Evolutionary conservation across 2,797 vertebrate species (phyloP).

Genomic region (Garrulus glandarius): DNA sequence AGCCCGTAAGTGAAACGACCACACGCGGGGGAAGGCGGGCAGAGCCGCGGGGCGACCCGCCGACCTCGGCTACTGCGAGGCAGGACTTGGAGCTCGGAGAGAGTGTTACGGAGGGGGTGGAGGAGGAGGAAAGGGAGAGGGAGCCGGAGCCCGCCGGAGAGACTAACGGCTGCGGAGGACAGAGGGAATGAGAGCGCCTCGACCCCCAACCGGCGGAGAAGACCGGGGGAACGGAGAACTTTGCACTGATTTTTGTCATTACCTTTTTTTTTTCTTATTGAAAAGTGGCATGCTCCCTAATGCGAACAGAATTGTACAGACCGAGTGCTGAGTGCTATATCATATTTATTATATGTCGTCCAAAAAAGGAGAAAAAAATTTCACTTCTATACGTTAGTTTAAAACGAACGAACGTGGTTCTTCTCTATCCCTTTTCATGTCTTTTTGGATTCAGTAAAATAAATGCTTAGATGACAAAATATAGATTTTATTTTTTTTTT

Average conservation of each 20-base stretch:
- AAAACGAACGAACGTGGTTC: slow-evolving; percentile 54
- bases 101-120: not conserved
- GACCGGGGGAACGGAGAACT: slow-evolving; percentile 72
- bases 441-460: slow-evolving; percentile 81
- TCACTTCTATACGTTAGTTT: slow-evolving; percentile 80
- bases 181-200: slow-evolving; percentile 35
- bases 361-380: slow-evolving; percentile 50
- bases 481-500: slow-evolving; percentile 72
- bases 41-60: slow-evolving; percentile 42
- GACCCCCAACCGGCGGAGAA: slow-evolving; percentile 27
- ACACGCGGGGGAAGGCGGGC: slow-evolving; percentile 72
- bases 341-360: slow-evolving; percentile 87
- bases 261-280: slow-evolving; percentile 76
- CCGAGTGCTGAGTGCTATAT: slow-evolving; percentile 81
- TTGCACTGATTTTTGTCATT: slow-evolving; percentile 82
- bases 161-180: slow-evolving; percentile 34
- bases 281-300: slow-evolving; percentile 83
- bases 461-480: slow-evolving; percentile 81
- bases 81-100: slow-evolving; percentile 51
- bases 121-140: not conserved
- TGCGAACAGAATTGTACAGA: slow-evolving; percentile 78
- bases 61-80: slow-evolving; percentile 31
- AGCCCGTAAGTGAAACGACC: slow-evolving; percentile 77
- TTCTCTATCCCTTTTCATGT: slow-evolving; percentile 70
- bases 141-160: slow-evolving; percentile 19